Evolutionary conservation across 2,888 invertebrate species (phyloP), one percentile per base, ranked within the genome.

Genomic region (Choreutis nemorana): DNA sequence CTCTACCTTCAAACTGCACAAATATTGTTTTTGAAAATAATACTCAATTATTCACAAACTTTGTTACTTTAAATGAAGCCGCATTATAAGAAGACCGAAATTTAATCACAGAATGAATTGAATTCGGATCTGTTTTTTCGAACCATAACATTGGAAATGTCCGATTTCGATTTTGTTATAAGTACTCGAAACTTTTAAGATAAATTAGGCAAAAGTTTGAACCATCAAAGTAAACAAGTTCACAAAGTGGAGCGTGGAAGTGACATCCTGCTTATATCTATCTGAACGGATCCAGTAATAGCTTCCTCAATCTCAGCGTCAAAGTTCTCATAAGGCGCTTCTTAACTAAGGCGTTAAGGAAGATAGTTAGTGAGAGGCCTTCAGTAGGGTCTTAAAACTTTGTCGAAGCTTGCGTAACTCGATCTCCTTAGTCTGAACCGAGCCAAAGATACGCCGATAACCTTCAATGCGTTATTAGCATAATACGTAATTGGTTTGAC

Each of bases 261-360:
- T 75, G 75, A 78, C 77, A 72, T 71, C 62, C 66, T 67, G 70
- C 68, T 72, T 75, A 75, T 68, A 77, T 75, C 63, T 71, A 67
- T 72, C 62, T 59, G 68, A 71, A 73, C 64, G 67, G 70, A 70
- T 64, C 66, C 61, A 59, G 65, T 75, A 75, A 77, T 78, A 71
- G 77, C 75, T 75, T 75, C 73, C 70, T 75, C 75, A 75, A 77
- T 75, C 73, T 72, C 66, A 47, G 61, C 72, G 73, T 72, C 73
- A 71, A 77, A 77, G 77, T 77, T 75, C 75, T 77, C 75, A 71
- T 75, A 73, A 73, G 75, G 61, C 70, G 71, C 66, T 72, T 68
- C 72, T 77, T 75, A 77, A 73, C 70, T 75, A 71, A 71, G 71
- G 73, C 75, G 71, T 68, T 70, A 71, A 72, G 71, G 71, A 72